phyloP scores from a whole-genome alignment of 2,888 invertebrate species.

The Zhengitettix transpicula region DNA sequence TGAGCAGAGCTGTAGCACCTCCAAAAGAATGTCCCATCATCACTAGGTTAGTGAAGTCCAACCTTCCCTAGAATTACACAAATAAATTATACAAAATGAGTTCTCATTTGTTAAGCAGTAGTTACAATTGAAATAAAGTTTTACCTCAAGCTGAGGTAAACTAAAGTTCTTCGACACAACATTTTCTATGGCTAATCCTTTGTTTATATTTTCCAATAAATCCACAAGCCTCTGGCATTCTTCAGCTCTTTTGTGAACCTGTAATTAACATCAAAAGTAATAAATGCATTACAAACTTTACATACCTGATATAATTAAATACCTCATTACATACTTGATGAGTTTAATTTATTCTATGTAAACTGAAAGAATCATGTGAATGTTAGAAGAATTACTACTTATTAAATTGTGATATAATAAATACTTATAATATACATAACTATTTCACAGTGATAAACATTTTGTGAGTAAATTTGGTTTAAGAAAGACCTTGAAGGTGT shows the following conservation, averaged over 20 bases:
- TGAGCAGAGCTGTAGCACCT: slow-evolving; percentile 38
- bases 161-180: slow-evolving; percentile 26
- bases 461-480: no score
- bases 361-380: no score
- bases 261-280: slow-evolving; percentile 9
- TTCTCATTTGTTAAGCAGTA: not conserved
- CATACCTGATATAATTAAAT: not conserved
- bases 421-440: no score
- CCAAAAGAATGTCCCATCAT: slow-evolving; percentile 51
- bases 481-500: no score
- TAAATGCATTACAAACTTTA: slow-evolving; percentile 1
- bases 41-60: slow-evolving; percentile 29
- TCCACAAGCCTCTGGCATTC: slow-evolving; percentile 34
- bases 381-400: no score
- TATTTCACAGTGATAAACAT: no score
- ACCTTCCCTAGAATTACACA: slow-evolving; percentile 21
- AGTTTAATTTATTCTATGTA: no score
- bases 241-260: slow-evolving; percentile 31
- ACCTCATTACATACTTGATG: no score
- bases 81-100: not conserved
- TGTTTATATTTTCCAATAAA: slow-evolving; percentile 30
- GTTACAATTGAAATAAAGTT: not conserved
- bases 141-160: slow-evolving; percentile 24
- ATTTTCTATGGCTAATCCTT: slow-evolving; percentile 29
- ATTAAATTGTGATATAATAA: no score